phyloP scores from a whole-genome alignment of 2,113 vertebrate genomes.

The Cromileptes altivelis region DNA sequence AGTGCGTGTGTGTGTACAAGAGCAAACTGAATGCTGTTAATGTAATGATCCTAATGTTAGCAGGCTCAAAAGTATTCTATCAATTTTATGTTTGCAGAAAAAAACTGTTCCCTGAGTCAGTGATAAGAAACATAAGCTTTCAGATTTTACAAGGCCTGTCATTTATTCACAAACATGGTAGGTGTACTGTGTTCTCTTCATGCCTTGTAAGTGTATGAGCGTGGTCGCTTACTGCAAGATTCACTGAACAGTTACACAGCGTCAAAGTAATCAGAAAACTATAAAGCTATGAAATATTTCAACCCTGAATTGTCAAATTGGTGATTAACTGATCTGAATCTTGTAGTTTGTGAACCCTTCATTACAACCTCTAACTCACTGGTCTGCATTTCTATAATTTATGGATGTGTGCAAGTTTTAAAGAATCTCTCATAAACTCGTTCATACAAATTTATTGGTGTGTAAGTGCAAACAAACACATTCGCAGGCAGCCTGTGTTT shows the following conservation, averaged over 20 bases:
- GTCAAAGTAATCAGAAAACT: background rate
- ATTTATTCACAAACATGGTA: conserved; percentile 99
- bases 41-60: conserved; percentile 11
- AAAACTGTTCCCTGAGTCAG: conserved; percentile 97
- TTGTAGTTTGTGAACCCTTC: conserved; percentile 60
- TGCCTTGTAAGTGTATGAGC: conserved; percentile 32
- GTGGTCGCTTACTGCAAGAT: conserved; percentile 71
- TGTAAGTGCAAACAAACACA: background rate
- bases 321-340: conserved; percentile 36
- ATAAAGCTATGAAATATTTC: background rate
- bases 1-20: background rate
- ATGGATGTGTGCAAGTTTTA: conserved; percentile 55
- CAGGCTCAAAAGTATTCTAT: conserved; percentile 57
- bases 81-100: conserved; percentile 89
- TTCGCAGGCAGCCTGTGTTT: background rate
- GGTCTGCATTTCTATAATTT: conserved; percentile 22
- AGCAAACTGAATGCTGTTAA: conserved; percentile 2
- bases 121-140: conserved; percentile 99
- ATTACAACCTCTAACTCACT: conserved; percentile 21
- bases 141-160: conserved; percentile 98
- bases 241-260: background rate
- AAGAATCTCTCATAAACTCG: background rate
- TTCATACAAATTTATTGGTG: background rate
- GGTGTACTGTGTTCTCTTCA: conserved; percentile 73
- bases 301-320: background rate